These are phyloP conservation scores for Caranx ignobilis DNA, from an alignment of 2,113 vertebrate genomes.

Conservation along the genomic window DNA sequence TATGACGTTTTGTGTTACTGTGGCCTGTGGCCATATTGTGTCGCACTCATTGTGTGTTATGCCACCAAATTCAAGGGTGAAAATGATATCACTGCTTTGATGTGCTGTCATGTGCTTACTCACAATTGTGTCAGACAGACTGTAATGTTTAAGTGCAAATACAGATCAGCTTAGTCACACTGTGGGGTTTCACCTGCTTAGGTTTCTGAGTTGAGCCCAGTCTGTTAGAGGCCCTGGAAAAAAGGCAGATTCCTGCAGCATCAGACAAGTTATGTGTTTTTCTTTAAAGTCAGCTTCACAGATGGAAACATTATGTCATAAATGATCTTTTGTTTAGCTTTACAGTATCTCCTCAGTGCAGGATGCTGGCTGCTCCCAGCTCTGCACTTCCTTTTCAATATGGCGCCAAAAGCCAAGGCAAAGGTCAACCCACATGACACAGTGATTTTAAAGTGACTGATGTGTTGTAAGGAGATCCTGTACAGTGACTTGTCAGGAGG, in stretches of 20 bases:
- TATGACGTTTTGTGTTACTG: slow-evolving; percentile 62
- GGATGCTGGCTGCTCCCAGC: background rate
- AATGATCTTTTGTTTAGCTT: slow-evolving; percentile 26
- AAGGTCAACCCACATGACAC: slow-evolving; percentile 43
- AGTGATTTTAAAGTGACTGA: slow-evolving; percentile 40
- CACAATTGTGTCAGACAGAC: slow-evolving; percentile 46
- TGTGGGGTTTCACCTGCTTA: background rate
- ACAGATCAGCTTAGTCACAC: slow-evolving; percentile 43
- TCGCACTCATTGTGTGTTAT: slow-evolving; percentile 42
- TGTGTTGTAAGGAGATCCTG: slow-evolving; percentile 44
- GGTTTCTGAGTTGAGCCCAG: background rate
- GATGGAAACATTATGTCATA: slow-evolving; percentile 12
- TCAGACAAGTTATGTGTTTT: background rate
- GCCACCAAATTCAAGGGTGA: slow-evolving; percentile 50
- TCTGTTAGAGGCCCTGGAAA: slow-evolving; percentile 4
- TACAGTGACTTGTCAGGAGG: slow-evolving; percentile 25
- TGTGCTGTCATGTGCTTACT: slow-evolving; percentile 57
- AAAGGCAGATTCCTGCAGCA: background rate
- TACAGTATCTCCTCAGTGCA: slow-evolving; percentile 30
- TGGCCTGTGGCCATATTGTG: slow-evolving; percentile 51
- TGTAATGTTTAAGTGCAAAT: slow-evolving; percentile 16
- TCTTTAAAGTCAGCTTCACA: slow-evolving; percentile 20
- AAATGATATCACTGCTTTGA: slow-evolving; percentile 73
- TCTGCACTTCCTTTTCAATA: slow-evolving; percentile 17
- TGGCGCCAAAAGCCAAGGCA: slow-evolving; percentile 35